Evolutionary conservation across 2,113 vertebrate species (phyloP), one percentile per base, ranked within the genome.

Genomic region (Merops nubicus): DNA sequence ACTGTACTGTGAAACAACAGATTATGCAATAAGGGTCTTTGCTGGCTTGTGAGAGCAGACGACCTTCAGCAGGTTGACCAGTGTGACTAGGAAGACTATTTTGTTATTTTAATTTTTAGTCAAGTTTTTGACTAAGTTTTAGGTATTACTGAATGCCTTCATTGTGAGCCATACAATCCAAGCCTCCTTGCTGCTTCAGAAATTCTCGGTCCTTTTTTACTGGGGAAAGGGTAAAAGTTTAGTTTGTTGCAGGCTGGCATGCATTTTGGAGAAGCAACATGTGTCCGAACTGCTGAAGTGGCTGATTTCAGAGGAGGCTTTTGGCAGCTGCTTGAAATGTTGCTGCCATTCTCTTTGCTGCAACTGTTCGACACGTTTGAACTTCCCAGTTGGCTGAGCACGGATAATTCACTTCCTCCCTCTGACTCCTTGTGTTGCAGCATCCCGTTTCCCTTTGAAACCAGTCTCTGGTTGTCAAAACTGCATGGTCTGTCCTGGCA

Each of bases 131-230:
- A 42, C 54, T 47, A 43, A 50, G 19, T 47, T 83, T 47, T 72
- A 38, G 25, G 14, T 47, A 11, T 68, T 48, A 16, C 5, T 16
- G 59, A 54, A 38, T 53, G 31, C 70, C 79, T 76, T 97, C 82
- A 98, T 38, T 90, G 94, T 53, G 97, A 98, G 42, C 97, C 97
- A 12, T 98, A 98, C 12, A 98, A 95, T 5, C 98, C 98, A 62
- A 99, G 98, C 48, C 43, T 98, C 63, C 94, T 96, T 80, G 98
- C 98, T 4, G 98, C 97, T 95, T 98, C 98, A 6, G 98, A 99
- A 88, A 98, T 98, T 85, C 95, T 98, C 3, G 96, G 98, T 25
- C 84, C 88, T 88, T 98, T 98, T 85, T 95, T 98, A 64, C 94
- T 98, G 9, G 98, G 98, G 87, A 99, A 99, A 19, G 98, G 98